Evolutionary conservation across 2,113 vertebrate species (phyloP), one percentile per base, ranked within the genome.

Genomic region (Choloepus hoffmanni): DNA sequence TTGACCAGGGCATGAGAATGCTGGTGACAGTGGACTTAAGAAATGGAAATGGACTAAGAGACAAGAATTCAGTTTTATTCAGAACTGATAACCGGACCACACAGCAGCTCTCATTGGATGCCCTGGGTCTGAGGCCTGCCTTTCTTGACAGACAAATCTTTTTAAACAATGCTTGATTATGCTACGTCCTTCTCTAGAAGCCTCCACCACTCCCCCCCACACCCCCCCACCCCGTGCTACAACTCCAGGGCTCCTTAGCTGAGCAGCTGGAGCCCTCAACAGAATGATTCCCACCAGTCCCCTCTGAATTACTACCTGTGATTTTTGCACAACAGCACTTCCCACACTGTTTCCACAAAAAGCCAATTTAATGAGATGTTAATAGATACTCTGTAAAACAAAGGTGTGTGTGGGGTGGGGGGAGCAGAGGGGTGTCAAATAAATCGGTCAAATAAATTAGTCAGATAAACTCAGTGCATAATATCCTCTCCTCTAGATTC

Each of bases 231-330:
- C 48, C 0, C 0, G 21, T 55, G 45, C 53, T 65, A n/a, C 6
- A 74, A 7, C 4, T 5, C 3, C 62, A 67, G 62, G 83, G n/a
- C 14, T 48, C 4, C 55, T 50, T 26, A 48, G 53, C 0, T 1
- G 36, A 48, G 8, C 28, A 13, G 13, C 19, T 21, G 5, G 11
- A 40, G 2, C 13, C 33, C 13, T 48, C 18, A 1, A 1, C 0
- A 2, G 48, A 55, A 33, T 3, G n/a, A 11, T 30, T 43, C 72
- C 16, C 70, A 2, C 62, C 33, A 16, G 1, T 50, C 28, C 60
- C 19, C 28, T 83, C 1, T 24, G 3, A 16, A 45, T 43, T n/a
- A 9, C 9, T 76, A 33, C 19, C 28, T 4, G 7, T 21, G 55
- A 26, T 19, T 23, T 92, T 21, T 74, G 28, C 28, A 89, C n/a